phyloP scores from a whole-genome alignment of 2,113 vertebrate species.

The Apistogramma diplotaenia region DNA sequence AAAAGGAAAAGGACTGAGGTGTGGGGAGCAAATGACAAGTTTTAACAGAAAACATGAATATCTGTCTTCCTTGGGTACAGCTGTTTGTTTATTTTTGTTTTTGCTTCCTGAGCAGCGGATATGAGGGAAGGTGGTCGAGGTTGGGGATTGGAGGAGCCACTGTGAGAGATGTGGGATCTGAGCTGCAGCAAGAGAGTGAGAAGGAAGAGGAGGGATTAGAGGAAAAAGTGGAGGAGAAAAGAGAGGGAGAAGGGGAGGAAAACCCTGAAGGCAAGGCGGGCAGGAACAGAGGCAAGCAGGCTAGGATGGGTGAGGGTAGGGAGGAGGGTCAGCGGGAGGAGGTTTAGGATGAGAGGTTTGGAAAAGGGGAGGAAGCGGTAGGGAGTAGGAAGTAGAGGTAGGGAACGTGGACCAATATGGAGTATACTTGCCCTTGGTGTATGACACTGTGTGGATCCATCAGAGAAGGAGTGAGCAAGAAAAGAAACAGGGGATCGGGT shows the following conservation, averaged over 20 bases:
- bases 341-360: constrained; percentile 70
- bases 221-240: constrained; percentile 71
- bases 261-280: constrained; percentile 74
- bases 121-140: constrained; percentile 68
- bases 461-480: constrained; percentile 99
- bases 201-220: constrained; percentile 49
- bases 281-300: constrained; percentile 80
- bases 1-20: constrained; percentile 37
- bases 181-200: constrained; percentile 72
- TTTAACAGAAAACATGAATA: constrained; percentile 59
- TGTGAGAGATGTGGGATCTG: constrained; percentile 83
- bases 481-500: constrained; percentile 94
- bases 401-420: constrained; percentile 96
- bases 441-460: constrained; percentile 98
- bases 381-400: constrained; percentile 75
- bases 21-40: constrained; percentile 49
- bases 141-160: constrained; percentile 75
- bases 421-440: constrained; percentile 99
- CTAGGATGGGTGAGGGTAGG: constrained; percentile 82
- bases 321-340: constrained; percentile 65
- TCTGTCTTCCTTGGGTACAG: constrained; percentile 49
- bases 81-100: constrained; percentile 17
- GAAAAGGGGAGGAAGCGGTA: constrained; percentile 76
- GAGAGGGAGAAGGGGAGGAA: constrained; percentile 63
- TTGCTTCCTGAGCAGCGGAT: constrained; percentile 54